Evolutionary conservation across 2,888 invertebrate species (phyloP).

Genomic region (Metacarcinus magister): DNA sequence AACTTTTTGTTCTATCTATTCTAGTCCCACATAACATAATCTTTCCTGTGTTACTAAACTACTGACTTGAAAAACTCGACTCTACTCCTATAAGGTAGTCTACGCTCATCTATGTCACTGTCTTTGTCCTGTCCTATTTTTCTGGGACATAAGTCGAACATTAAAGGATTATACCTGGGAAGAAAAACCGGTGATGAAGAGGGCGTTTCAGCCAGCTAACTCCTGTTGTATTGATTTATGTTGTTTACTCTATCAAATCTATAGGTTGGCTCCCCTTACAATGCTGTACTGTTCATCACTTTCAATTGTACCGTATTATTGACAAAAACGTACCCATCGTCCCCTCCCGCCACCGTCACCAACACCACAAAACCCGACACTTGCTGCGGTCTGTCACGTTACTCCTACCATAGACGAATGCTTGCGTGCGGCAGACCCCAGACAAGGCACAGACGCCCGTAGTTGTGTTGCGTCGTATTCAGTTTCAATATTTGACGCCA

Average conservation of each 20-base stretch:
- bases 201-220: neutral
- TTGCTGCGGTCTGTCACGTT: neutral
- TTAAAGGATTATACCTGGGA: neutral
- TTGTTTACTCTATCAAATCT: neutral
- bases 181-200: neutral
- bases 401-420: neutral
- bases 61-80: neutral
- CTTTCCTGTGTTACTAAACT: neutral
- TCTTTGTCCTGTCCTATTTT: too few species aligned
- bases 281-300: neutral
- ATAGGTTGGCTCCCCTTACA: neutral
- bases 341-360: neutral
- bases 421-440: neutral
- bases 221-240: neutral
- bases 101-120: neutral
- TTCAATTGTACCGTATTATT: neutral
- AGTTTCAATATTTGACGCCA: neutral
- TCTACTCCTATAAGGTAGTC: neutral
- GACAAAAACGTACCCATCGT: neutral
- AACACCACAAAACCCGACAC: neutral
- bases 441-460: neutral
- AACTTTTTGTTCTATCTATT: neutral
- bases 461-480: neutral
- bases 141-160: neutral
- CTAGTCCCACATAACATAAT: neutral